These are phyloP conservation scores for Leucoraja erinaceus DNA, from an alignment of 2,113 vertebrate species.

Conservation along the genomic window DNA sequence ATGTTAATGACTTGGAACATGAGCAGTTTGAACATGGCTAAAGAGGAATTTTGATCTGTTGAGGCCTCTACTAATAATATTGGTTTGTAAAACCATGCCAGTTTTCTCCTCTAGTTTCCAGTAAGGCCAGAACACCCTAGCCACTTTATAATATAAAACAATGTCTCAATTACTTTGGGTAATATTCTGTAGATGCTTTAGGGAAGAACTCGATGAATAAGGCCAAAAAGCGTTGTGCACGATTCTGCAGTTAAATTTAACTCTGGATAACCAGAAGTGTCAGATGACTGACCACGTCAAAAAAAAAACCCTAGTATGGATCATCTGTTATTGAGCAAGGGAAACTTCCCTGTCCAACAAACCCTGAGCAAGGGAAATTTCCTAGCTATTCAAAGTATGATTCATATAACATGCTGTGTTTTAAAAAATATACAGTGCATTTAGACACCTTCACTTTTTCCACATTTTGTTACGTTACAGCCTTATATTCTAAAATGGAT, in stretches of 20 bases:
- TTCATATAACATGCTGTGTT: background rate
- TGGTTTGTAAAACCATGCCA: background rate
- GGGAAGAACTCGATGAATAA: background rate
- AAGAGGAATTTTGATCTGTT: background rate
- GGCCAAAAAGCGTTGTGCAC: background rate
- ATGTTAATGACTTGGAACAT: background rate
- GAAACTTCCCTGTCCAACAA: background rate
- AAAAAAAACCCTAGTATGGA: background rate
- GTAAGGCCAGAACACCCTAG: background rate
- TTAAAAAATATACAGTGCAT: no score
- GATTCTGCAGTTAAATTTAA: background rate
- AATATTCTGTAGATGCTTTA: no score
- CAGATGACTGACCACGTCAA: background rate
- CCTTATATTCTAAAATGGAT: no score
- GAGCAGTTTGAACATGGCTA: background rate
- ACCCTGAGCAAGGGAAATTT: background rate
- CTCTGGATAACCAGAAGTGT: background rate
- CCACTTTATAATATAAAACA: background rate
- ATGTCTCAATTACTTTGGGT: background rate
- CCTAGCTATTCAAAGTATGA: background rate
- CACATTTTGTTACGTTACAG: no score
- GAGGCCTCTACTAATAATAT: background rate
- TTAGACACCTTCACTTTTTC: no score
- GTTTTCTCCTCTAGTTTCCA: background rate
- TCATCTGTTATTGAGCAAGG: background rate